These are phyloP conservation scores for Myotis davidii DNA, from an alignment of 2,113 vertebrate species.

Conservation along the genomic window DNA sequence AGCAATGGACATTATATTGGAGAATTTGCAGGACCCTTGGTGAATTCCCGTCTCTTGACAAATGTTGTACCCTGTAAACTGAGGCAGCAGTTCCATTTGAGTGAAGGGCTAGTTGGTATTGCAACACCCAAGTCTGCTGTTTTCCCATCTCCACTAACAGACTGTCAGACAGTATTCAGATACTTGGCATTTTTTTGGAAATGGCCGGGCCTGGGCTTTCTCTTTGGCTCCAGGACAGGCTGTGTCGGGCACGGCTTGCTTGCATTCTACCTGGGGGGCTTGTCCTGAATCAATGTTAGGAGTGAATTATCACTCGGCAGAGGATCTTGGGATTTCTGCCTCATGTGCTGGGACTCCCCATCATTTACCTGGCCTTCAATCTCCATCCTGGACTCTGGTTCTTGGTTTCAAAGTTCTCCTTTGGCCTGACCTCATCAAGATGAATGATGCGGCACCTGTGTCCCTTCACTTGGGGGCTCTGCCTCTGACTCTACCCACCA, in stretches of 20 bases:
- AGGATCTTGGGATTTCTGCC: background rate
- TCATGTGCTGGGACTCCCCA: background rate
- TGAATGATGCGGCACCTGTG: background rate
- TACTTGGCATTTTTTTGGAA: background rate
- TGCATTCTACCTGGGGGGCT: background rate
- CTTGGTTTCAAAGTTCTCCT: background rate
- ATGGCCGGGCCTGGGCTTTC: conserved; percentile 22
- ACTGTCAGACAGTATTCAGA: background rate
- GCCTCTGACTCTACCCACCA: background rate
- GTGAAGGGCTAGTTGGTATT: background rate
- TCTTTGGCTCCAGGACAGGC: conserved; percentile 19
- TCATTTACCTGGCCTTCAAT: background rate
- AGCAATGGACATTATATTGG: background rate
- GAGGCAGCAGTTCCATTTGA: background rate
- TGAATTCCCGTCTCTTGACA: background rate
- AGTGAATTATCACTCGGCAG: background rate
- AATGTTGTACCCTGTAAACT: background rate
- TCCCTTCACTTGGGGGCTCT: background rate
- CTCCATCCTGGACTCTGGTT: background rate
- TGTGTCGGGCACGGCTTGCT: background rate
- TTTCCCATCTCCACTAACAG: background rate
- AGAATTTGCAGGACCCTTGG: background rate
- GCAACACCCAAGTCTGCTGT: background rate
- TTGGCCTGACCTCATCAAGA: background rate
- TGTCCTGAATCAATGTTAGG: background rate